Evolutionary conservation across 2,888 invertebrate genomes (phyloP).

Genomic region (Panopea generosa): DNA sequence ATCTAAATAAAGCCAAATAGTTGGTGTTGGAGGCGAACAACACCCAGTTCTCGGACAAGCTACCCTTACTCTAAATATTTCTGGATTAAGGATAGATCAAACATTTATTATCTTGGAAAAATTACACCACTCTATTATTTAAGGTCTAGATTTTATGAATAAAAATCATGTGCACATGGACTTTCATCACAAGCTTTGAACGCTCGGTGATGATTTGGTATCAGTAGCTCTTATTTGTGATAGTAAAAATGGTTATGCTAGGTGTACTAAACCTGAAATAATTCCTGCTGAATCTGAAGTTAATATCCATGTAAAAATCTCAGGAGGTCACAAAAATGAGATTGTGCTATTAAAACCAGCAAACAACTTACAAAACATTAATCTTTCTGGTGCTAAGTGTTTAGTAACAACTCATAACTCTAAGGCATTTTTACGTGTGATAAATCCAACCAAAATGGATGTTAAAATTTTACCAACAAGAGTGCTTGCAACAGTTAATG

Average conservation of each 20-base stretch:
- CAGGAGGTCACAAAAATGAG: neutral
- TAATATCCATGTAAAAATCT: neutral
- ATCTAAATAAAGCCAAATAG: too few species aligned
- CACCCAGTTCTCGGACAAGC: too few species aligned
- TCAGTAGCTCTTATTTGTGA: neutral
- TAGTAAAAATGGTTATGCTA: neutral
- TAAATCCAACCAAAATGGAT: neutral
- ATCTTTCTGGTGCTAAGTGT: neutral
- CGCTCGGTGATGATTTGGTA: too few species aligned
- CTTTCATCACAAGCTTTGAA: too few species aligned
- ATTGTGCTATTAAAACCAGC: neutral
- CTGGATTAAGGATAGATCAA: too few species aligned
- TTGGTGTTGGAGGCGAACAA: too few species aligned
- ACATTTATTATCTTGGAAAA: too few species aligned
- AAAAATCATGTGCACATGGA: too few species aligned
- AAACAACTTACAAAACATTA: neutral
- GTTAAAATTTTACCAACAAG: neutral
- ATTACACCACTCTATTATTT: too few species aligned
- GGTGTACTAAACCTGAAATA: neutral
- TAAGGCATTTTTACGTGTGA: neutral
- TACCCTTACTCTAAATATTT: too few species aligned
- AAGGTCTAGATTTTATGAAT: too few species aligned
- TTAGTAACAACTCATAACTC: neutral
- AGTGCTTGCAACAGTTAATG: neutral
- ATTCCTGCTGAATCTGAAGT: neutral